phyloP scores from a whole-genome alignment of 2,888 invertebrate genomes.

The Cheilosia urbana region DNA sequence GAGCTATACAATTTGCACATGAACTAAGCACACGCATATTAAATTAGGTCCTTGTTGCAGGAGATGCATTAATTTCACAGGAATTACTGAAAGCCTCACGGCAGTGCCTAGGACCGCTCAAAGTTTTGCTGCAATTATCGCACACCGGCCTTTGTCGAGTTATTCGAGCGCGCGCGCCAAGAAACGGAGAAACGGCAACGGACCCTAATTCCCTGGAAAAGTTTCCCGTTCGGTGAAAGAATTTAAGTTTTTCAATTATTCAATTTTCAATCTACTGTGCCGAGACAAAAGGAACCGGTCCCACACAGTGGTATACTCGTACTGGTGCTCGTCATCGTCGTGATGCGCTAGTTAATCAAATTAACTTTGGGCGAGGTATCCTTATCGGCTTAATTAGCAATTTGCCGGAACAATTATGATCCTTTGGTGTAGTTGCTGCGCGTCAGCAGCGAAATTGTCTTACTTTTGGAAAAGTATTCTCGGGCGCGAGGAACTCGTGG shows the following conservation, averaged over 20 bases:
- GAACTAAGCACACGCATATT: conserved; percentile 68
- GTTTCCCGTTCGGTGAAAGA: conserved; percentile 56
- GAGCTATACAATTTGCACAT: conserved; percentile 41
- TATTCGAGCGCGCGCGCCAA: conserved; percentile 37
- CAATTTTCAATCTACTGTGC: conserved; percentile 69
- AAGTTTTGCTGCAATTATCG: conserved; percentile 65
- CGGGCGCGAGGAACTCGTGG: conserved; percentile 1
- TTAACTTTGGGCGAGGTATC: conserved; percentile 73
- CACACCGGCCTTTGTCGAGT: conserved; percentile 57
- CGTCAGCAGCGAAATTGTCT: conserved; percentile 29
- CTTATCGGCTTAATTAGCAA: conserved; percentile 75
- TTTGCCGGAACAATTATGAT: conserved; percentile 72
- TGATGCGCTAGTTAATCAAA: conserved; percentile 71
- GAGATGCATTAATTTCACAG: conserved; percentile 66
- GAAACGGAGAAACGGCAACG: conserved; percentile 11
- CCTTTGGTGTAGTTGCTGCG: conserved; percentile 35
- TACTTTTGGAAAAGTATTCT: conserved; percentile 46
- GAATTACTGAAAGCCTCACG: conserved; percentile 55
- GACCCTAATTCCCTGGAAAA: conserved; percentile 68
- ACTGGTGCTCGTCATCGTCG: background rate
- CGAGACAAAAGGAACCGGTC: conserved; percentile 46
- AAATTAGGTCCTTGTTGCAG: conserved; percentile 65
- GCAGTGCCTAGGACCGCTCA: conserved; percentile 17
- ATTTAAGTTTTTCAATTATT: conserved; percentile 75
- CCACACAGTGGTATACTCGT: background rate